Evolutionary conservation across 2,888 invertebrate genomes (phyloP).

Genomic region (Opisthograptis luteolata): DNA sequence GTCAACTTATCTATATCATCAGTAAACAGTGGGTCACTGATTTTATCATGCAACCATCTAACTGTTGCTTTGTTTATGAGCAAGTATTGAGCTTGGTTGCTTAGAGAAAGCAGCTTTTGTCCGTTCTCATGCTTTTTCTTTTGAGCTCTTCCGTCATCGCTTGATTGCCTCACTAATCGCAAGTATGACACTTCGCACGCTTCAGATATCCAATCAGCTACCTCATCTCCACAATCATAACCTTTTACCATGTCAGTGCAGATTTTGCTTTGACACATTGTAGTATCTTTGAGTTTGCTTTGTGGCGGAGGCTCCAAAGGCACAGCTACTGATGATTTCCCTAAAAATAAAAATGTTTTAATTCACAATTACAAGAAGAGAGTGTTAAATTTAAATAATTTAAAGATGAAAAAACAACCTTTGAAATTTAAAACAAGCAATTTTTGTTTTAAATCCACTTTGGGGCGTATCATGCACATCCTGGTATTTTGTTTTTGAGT

Average conservation of each 20-base stretch:
- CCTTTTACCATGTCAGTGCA: constrained; percentile 92
- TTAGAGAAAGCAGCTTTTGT: constrained; percentile 82
- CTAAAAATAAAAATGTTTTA: no score
- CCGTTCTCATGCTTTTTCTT: constrained; percentile 58
- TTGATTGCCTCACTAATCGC: constrained; percentile 87
- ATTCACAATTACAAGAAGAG: no score
- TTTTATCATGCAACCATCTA: constrained; percentile 86
- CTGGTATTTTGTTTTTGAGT: constrained; percentile 94
- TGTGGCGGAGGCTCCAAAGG: constrained; percentile 69
- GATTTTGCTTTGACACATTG: constrained; percentile 91
- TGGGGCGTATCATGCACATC: constrained; percentile 91
- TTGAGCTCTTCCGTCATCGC: constrained; percentile 57
- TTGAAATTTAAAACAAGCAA: constrained; percentile 85
- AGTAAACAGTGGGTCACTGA: constrained; percentile 79
- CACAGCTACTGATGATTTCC: constrained; percentile 78
- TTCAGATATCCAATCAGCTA: constrained; percentile 91
- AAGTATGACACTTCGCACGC: constrained; percentile 88
- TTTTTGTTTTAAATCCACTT: constrained; percentile 85
- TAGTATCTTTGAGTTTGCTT: constrained; percentile 52
- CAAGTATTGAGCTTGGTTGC: constrained; percentile 94
- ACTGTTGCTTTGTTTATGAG: constrained; percentile 92
- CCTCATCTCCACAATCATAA: constrained; percentile 92
- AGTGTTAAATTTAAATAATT: neutral
- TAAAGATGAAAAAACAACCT: constrained; percentile 66
- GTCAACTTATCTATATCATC: constrained; percentile 86